phyloP scores from a whole-genome alignment of 2,113 vertebrate genomes.

The Danio rerio region GRCz12tu NC_133188.1:21055001-21055500 shows the following conservation, averaged over 20 bases:
- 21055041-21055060: constrained; percentile 1
- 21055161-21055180: neutral
- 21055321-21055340: neutral
- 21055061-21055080: constrained; percentile 5
- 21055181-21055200: neutral
- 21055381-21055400: neutral
- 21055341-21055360: neutral
- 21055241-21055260: neutral
- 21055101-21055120: constrained; percentile 41
- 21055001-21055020: constrained; percentile 38
- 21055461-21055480: neutral
- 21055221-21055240: too few species aligned
- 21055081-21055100: constrained; percentile 16
- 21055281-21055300: neutral
- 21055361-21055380: neutral
- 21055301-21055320: neutral
- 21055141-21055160: neutral
- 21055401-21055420: neutral
- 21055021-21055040: constrained; percentile 36
- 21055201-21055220: too few species aligned
- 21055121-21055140: neutral
- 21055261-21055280: neutral
- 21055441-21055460: neutral
- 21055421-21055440: neutral
- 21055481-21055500: neutral